Base-by-base conservation (phyloP, 1,140 invertebrate species). In the Micrasema minimum region DNA sequence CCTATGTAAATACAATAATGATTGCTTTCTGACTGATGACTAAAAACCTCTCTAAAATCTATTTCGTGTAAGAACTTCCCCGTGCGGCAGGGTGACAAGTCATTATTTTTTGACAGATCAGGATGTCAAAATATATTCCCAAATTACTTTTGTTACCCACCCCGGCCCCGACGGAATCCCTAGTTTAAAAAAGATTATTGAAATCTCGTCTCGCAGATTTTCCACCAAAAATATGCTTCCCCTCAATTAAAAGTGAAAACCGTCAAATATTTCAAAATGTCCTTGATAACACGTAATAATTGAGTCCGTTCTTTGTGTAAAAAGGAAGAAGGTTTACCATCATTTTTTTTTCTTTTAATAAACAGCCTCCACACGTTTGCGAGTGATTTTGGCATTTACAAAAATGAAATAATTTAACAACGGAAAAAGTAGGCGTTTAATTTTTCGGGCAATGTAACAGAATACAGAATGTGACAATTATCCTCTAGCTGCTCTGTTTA, bases 51-150 rank as follows among this genome's bases (percentile, higher is more conserved):
- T n/a, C 23, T 35, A 57, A 57, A 57, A 57, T 57, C 53, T 57
- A 57, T 57, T 38, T 57, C 53, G 37, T 57, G 53, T 35, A 57
- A 57, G 53, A 57, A 37, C 53, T 57, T 57, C 53, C n/a, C 18
- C 53, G 23, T 23, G 53, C 53, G 53, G 31, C 37, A 6, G 53
- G 31, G 37, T 37, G 53, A 57, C 53, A 57, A 38, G 53, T 57
- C 53, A 57, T 57, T 57, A 57, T 57, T 57, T 57, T 57, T 57
- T 57, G 53, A 57, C 53, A 57, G 53, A 57, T 57, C 53, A 18
- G 53, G 53, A 57, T 57, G 51, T 55, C 51, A 55, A 55, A 55
- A 55, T 55, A 55, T 55, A 55, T 55, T 37, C 51, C 51, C 51
- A 55, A 55, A 55, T 55, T 55, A 57, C 53, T 57, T 57, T 57